Evolutionary conservation across 1,140 invertebrate species (phyloP).

Genomic region (Pissodes strobi): DNA sequence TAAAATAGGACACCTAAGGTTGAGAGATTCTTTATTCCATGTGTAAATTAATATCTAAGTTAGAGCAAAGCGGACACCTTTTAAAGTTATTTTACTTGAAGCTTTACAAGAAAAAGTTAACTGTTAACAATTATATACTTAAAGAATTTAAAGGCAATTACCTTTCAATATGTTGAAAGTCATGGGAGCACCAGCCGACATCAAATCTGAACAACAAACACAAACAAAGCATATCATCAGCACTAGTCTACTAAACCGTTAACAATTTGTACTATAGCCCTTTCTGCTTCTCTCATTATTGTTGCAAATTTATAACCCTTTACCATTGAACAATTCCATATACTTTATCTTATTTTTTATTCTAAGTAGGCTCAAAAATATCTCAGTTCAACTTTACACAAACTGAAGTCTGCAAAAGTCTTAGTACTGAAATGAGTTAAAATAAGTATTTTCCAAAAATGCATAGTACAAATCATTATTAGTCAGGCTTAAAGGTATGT

Average conservation of each 20-base stretch:
- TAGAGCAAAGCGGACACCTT: conserved; percentile 23
- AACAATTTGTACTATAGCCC: conserved; percentile 26
- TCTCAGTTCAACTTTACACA: no score
- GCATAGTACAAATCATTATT: conserved; percentile 21
- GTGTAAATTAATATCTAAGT: conserved; percentile 7
- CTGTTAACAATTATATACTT: conserved; percentile 23
- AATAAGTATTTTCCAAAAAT: no score
- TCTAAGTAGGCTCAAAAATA: no score
- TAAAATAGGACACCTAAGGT: no score
- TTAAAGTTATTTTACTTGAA: conserved; percentile 9
- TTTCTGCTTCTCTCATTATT: no score
- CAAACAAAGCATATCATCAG: conserved; percentile 60
- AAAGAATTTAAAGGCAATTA: conserved; percentile 57
- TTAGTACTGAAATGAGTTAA: no score
- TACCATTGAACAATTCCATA: neutral
- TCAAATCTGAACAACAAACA: conserved; percentile 74
- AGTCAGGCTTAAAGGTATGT: conserved; percentile 16
- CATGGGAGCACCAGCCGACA: conserved; percentile 72
- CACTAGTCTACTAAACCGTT: conserved; percentile 53
- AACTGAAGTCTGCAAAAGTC: no score
- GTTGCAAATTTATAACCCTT: neutral
- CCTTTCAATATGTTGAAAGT: conserved; percentile 80
- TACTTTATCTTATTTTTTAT: no score
- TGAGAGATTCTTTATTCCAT: no score
- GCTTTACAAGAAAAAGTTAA: conserved; percentile 17